These are phyloP conservation scores for Drosophila neotestacea DNA, from an alignment of 2,888 invertebrate species.

Conservation along the genomic window DNA sequence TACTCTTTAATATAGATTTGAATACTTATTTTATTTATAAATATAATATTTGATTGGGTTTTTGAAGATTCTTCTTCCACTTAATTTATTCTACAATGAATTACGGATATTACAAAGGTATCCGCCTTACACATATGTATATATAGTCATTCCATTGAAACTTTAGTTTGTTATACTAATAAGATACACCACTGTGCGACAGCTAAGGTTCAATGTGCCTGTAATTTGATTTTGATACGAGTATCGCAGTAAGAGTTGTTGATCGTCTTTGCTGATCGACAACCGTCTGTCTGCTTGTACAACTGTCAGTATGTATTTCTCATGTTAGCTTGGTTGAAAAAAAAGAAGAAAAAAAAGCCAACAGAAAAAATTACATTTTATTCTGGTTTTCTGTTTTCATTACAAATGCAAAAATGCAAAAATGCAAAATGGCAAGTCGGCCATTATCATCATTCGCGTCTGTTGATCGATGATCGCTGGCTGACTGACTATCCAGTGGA, in stretches of 20 bases:
- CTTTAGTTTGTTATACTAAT: not conserved
- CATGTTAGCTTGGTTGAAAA: not conserved
- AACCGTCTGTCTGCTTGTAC: slow-evolving; percentile 4
- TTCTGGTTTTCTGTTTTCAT: slow-evolving; percentile 84
- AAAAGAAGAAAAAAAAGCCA: not conserved
- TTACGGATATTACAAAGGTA: too few species aligned
- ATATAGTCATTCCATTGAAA: too few species aligned
- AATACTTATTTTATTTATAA: too few species aligned
- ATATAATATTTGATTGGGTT: too few species aligned
- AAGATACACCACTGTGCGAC: slow-evolving; percentile 24
- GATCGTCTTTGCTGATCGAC: slow-evolving; percentile 1
- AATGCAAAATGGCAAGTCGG: slow-evolving; percentile 81
- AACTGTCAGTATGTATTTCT: not conserved
- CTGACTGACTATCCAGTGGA: slow-evolving; percentile 45
- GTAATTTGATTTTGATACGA: slow-evolving; percentile 15
- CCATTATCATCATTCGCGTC: slow-evolving; percentile 68
- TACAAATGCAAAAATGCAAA: slow-evolving; percentile 85
- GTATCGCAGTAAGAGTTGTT: slow-evolving; percentile 7
- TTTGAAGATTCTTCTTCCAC: too few species aligned
- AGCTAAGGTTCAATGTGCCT: slow-evolving; percentile 46
- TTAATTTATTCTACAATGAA: too few species aligned
- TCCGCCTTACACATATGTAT: too few species aligned
- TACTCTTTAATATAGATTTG: too few species aligned
- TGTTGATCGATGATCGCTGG: slow-evolving; percentile 62
- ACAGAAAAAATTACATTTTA: slow-evolving; percentile 29